These are phyloP conservation scores for Rhadina sibilatrix DNA, from an alignment of 2,113 vertebrate species.

Conservation along the genomic window DNA sequence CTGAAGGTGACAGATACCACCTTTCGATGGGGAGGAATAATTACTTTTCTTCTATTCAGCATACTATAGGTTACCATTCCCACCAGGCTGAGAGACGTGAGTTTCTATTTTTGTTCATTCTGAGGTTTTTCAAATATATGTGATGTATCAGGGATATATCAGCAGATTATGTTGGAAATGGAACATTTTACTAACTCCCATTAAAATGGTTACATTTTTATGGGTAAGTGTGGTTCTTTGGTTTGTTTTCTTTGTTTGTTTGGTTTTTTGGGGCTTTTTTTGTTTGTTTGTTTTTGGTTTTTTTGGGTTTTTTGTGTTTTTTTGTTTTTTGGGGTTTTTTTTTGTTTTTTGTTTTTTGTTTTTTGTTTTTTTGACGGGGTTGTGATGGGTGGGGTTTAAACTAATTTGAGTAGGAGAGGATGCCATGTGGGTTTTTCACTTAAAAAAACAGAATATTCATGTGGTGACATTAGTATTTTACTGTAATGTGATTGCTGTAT, in stretches of 20 bases:
- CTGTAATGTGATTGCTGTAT: fast-evolving
- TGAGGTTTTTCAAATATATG: not conserved
- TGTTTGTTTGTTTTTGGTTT: too few species aligned
- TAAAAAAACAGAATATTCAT: not conserved
- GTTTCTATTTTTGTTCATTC: not conserved
- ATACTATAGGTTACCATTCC: not conserved
- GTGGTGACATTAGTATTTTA: not conserved
- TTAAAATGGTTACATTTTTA: not conserved
- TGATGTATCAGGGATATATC: fast-evolving
- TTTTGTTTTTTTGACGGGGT: not conserved
- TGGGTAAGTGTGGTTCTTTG: not conserved
- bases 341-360: too few species aligned
- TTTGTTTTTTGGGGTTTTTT: too few species aligned
- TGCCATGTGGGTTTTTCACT: not conserved
- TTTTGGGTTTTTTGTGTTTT: too few species aligned
- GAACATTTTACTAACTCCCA: not conserved
- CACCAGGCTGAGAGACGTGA: not conserved
- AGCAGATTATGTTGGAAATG: not conserved
- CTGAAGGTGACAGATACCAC: not conserved
- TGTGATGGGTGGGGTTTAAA: not conserved
- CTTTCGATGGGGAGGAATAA: not conserved
- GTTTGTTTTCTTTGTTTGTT: not conserved
- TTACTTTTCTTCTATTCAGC: not conserved
- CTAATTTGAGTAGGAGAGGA: not conserved
- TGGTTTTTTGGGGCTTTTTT: too few species aligned